Conservation (phyloP, 2,113 vertebrate species). For the Pelecanoides urinatrix region DNA sequence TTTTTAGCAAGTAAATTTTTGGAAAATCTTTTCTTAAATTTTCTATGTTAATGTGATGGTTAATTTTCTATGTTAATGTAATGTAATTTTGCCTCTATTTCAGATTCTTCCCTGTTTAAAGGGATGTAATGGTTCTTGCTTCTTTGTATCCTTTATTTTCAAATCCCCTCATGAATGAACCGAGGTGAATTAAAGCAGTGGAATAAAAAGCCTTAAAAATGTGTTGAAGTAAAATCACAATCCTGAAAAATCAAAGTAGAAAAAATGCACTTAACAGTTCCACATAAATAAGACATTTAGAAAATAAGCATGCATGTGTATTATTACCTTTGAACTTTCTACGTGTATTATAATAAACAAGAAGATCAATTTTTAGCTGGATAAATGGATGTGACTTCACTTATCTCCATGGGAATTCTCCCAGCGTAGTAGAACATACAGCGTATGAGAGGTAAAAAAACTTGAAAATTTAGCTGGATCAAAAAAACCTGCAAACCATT, state of each 20-base stretch:
- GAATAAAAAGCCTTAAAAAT: neutral
- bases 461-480: neutral
- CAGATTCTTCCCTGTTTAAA: neutral
- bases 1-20: neutral
- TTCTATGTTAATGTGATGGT: neutral
- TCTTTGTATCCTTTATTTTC: neutral
- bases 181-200: neutral
- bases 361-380: neutral
- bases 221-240: neutral
- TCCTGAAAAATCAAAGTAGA: neutral
- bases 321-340: neutral
- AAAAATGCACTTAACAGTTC: neutral
- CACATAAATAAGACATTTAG: neutral
- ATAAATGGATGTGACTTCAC: neutral
- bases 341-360: neutral
- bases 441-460: neutral
- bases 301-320: neutral
- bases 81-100: neutral
- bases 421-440: neutral
- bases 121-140: neutral
- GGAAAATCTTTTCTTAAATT: neutral
- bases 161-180: neutral
- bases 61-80: neutral
- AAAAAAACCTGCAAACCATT: neutral
- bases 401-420: neutral